Base-by-base conservation (phyloP, 2,113 vertebrate species). In the Tetrao urogallus region DNA sequence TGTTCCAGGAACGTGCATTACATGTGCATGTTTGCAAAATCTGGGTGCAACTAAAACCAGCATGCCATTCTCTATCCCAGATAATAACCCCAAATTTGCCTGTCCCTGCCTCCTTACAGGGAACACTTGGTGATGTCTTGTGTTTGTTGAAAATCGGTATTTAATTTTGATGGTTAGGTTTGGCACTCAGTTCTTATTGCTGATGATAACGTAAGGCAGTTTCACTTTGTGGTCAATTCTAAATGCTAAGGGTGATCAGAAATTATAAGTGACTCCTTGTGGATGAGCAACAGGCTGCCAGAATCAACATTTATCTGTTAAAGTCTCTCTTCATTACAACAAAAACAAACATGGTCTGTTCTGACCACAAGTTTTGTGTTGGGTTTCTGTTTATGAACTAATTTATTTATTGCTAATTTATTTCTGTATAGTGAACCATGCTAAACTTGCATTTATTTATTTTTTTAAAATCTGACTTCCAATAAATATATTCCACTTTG, bases 211-310 rank as follows among this genome's bases (percentile, higher is more conserved):
- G 76, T 72, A 10, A 89, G 54, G 54, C 3, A 1, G 2, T 82
- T 76, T 74, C 42, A 10, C 40, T 82, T 86, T 91, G 67, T 80
- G 85, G 67, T 60, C 79, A 88, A 91, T 80, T 88, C 82, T 50
- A 89, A 91, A 76, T 58, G 67, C 36, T 91, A 21, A 80, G n/a
- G 30, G 74, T 80, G 76, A 42, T 82, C 58, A 85, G 48, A 70
- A 89, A 65, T 65, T 77, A 73, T 21, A 77, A 81, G 56, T 63
- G 10, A 32, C 7, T 78, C 76, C n/a, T 93, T 92, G 76, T 86
- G 50, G 52, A 50, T 0, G 0, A 45, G 38, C 79, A 61, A 93
- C 50, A 24, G 50, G 50, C 77, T 88, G 42, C 79, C 82, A 90
- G 66, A 94, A 80, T 70, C 85, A 95, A 86, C 45, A 18, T 42